Base-by-base conservation (phyloP, 2,797 vertebrate species). In the Coranthus polyacanthus region DNA sequence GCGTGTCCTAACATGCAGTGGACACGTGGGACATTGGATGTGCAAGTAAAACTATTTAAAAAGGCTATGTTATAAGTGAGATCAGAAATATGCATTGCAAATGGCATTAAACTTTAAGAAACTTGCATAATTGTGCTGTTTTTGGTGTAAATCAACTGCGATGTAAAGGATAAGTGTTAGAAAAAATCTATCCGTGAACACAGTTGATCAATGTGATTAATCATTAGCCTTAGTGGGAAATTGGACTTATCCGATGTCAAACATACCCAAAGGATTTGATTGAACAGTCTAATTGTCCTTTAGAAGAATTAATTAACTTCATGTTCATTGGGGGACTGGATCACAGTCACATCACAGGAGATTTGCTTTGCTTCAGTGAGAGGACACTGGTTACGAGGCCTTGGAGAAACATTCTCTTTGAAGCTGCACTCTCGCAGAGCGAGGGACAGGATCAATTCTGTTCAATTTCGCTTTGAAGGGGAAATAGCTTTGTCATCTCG, bases 201-300 rank as follows among this genome's bases (percentile, higher is more conserved):
- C 60, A 34, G 17, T 15, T 24, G 47, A 83, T 79, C 66, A 18
- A 22, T 68, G 77, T 37, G 52, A 69, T 73, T 82, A 87, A 81
- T 84, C 60, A 61, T 60, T 69, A 56, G 55, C 26, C 72, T 81
- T 75, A 64, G 56, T 18, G 37, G 29, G 66, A 75, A 83, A 82
- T 59, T 67, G 53, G 69, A 73, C 54, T 68, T 26, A 64, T 56
- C 59, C 59, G 55, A 69, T 79, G 65, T 67, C 57, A 79, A 72
- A 76, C 42, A 29, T 38, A 46, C 77, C 82, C 68, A 57, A 12
- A 72, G 71, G 71, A 69, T 79, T 78, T 68, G 57, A 84, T 47
- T 82, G 77, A 84, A 72, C 57, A 58, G 55, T 56, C 75, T 89
- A 89, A 83, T 86, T 85, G 85, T 84, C 75, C 82, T 84, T 83